Base-by-base conservation (phyloP, 2,888 invertebrate genomes). In the Noctua janthe region DNA sequence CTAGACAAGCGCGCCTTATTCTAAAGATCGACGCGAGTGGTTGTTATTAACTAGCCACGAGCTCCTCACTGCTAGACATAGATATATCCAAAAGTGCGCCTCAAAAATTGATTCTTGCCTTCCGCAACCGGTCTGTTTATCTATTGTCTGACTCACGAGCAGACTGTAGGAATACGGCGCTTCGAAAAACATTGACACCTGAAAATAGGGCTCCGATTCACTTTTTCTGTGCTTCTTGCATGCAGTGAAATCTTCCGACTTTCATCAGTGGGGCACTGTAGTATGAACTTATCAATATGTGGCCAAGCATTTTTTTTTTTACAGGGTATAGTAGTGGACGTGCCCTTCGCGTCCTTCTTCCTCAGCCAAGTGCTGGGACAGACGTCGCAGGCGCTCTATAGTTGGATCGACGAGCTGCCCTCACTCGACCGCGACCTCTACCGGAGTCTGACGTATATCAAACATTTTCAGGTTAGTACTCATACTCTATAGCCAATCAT, bases 281-380 rank as follows among this genome's bases (percentile, higher is more conserved):
- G 20, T 43, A 3, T 23, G 7, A 43, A 23, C 67, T 23, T 23
- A 23, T 47, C 5, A 43, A 70, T n/a, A 70, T 20, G 6, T 54
- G 39, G 5, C 39, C 29, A 5, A 78, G 0, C 8, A 69, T 29
- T 49, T 59, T 5, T 1, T 80, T 39, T 74, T 1, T 82, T 93
- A 0, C 95, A 98, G 98, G 99, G 99, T 43, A 99, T 99, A 87
- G 99, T 99, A 13, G 99, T 99, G 8, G 99, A 99, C 94, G 99
- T 99, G 67, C 99, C 99, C 1, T 99, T 99, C 94, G 99, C 99
- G 0, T 99, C 99, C 59, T 99, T 99, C 95, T 99, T 99, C 95
- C 97, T 99, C 51, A 99, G 99, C 90, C 99, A 99, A 97, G 98
- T 99, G 84, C 97, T 99, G 77, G 99, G 99, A 0, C 99, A 99